Conservation (phyloP, 2,113 vertebrate genomes). For the Microcebus murinus region DNA sequence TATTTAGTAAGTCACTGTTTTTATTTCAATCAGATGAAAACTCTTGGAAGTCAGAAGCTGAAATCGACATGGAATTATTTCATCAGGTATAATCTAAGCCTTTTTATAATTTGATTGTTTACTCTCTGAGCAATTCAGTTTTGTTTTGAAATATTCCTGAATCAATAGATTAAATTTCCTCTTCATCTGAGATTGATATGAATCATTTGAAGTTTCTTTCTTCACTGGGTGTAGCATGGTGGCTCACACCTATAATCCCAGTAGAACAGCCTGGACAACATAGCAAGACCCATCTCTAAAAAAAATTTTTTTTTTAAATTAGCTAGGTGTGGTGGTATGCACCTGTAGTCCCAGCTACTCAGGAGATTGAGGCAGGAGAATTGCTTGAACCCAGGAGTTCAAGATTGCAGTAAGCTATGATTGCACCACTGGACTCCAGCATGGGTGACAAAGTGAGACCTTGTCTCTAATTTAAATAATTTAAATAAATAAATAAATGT, state of each 20-base stretch:
- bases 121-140: conserved; percentile 39
- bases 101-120: conserved; percentile 59
- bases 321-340: too few relatives aligned
- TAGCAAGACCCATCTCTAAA: too few relatives aligned
- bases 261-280: too few relatives aligned
- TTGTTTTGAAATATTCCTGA: conserved; percentile 42
- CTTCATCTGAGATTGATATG: conserved; percentile 1
- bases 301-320: too few relatives aligned
- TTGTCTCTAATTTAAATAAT: too few relatives aligned
- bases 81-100: conserved; percentile 93
- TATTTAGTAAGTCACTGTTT: conserved; percentile 64
- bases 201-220: conserved; percentile 53
- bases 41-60: conserved; percentile 97
- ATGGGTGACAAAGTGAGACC: too few relatives aligned
- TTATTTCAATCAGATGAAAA: conserved; percentile 91
- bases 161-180: conserved; percentile 39
- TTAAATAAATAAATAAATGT: neutral
- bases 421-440: too few relatives aligned
- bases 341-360: too few relatives aligned
- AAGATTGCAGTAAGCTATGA: too few relatives aligned
- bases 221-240: neutral
- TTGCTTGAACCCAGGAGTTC: too few relatives aligned
- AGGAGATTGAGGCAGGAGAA: too few relatives aligned
- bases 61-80: conserved; percentile 99
- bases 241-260: too few relatives aligned